These are phyloP conservation scores for Xestoiulus laeticollis DNA, from an alignment of 2,888 invertebrate genomes.

Conservation along the genomic window DNA sequence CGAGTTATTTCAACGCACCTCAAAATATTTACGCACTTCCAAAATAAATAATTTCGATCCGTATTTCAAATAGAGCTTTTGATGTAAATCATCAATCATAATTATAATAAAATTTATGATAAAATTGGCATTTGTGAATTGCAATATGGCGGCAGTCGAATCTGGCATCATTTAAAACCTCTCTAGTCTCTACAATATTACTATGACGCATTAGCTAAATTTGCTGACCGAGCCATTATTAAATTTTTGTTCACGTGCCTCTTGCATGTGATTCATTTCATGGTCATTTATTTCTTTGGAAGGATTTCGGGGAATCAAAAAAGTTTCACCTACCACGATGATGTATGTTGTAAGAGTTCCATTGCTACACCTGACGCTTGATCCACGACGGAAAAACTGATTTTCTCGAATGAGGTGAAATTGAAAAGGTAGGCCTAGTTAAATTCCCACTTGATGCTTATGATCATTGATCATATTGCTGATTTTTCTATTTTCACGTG, in stretches of 20 bases:
- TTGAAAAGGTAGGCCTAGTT: slow-evolving; percentile 28
- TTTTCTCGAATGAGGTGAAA: neutral
- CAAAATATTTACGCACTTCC: no score
- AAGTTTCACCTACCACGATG: neutral
- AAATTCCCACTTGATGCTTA: neutral
- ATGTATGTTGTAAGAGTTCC: neutral
- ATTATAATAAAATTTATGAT: no score
- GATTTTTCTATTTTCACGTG: neutral
- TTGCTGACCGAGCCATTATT: neutral
- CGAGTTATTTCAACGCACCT: no score
- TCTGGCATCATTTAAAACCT: neutral
- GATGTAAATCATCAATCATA: no score
- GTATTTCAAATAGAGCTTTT: no score
- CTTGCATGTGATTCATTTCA: neutral
- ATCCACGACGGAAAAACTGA: neutral
- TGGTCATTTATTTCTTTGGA: neutral
- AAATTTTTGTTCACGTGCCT: slow-evolving; percentile 10
- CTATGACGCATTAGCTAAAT: slow-evolving; percentile 19
- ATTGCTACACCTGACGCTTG: neutral
- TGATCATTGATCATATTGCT: neutral
- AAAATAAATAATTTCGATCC: no score
- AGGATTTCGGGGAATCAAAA: neutral
- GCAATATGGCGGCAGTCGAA: neutral
- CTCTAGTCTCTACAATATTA: neutral
- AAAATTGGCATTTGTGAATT: neutral